Conservation (phyloP, 2,888 invertebrate species). For the Catotricha subobsoleta region DNA sequence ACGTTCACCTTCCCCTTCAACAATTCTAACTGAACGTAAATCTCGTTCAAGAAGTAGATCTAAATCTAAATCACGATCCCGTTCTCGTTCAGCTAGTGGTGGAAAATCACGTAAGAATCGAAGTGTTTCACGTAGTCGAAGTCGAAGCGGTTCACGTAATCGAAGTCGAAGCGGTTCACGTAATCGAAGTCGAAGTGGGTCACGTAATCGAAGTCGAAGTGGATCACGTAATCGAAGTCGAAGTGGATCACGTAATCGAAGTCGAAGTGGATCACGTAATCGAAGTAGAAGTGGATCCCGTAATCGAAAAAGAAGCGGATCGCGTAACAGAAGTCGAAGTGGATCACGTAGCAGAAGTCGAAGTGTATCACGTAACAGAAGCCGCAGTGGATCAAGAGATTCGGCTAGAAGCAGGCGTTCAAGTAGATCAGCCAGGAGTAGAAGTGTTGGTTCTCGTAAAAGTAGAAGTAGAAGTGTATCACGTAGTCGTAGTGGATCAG, state of each 20-base stretch:
- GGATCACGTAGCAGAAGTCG: constrained; percentile 17
- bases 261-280: constrained; percentile 9
- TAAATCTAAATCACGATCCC: constrained; percentile 3
- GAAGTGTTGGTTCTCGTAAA: constrained; percentile 9
- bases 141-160: constrained; percentile 11
- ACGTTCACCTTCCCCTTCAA: too few species aligned
- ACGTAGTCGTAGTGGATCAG: constrained; percentile 15
- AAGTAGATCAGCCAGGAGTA: constrained; percentile 10
- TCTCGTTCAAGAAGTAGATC: constrained; percentile 15
- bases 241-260: constrained; percentile 12
- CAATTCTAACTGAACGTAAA: too few species aligned
- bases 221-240: constrained; percentile 16
- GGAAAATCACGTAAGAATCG: constrained; percentile 13
- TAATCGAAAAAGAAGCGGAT: constrained; percentile 11
- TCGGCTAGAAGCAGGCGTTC: constrained; percentile 11
- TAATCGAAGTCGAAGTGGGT: constrained; percentile 6
- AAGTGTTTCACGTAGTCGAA: constrained; percentile 11
- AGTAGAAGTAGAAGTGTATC: constrained; percentile 19
- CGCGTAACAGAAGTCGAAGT: constrained; percentile 12
- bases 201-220: constrained; percentile 10
- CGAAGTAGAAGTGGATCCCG: too few species aligned
- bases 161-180: constrained; percentile 16
- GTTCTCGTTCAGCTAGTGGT: constrained; percentile 11
- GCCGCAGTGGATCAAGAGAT: constrained; percentile 8
- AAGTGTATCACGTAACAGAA: constrained; percentile 17